Evolutionary conservation across 2,797 vertebrate species (phyloP).

Genomic region (Potorous gilbertii): DNA sequence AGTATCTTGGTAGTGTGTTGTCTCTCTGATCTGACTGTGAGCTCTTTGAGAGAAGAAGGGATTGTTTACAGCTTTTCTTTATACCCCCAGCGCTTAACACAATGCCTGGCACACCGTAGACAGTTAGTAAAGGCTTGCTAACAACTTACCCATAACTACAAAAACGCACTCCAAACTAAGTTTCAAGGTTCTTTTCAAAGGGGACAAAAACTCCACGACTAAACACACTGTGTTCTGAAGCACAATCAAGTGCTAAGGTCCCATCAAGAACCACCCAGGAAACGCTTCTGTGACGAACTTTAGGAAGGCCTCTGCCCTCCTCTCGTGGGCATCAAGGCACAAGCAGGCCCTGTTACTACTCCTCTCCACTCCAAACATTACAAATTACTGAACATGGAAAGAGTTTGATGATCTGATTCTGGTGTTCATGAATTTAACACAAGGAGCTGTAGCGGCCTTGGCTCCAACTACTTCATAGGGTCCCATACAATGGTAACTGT

Average conservation of each 20-base stretch:
- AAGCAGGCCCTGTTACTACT: background rate
- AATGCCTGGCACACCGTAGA: too few relatives aligned
- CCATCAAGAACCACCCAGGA: background rate
- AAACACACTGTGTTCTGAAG: background rate
- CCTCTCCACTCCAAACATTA: background rate
- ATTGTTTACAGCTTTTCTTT: background rate
- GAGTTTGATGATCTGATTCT: background rate
- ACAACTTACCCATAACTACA: background rate
- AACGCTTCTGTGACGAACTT: background rate
- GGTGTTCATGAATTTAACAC: background rate
- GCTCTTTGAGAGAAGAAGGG: background rate
- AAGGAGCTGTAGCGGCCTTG: background rate
- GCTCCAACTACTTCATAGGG: background rate
- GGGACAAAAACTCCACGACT: background rate
- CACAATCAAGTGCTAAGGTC: background rate
- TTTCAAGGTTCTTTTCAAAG: background rate
- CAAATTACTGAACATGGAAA: background rate
- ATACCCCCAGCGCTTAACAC: background rate
- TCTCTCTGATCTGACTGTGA: background rate
- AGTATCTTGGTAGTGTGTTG: background rate
- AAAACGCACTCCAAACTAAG: background rate
- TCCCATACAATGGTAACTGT: background rate
- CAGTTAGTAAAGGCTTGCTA: background rate
- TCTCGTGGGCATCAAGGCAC: background rate
- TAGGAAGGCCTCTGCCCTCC: background rate